Base-by-base conservation (phyloP, 2,888 invertebrate genomes). In the Morpho deidamia region DNA sequence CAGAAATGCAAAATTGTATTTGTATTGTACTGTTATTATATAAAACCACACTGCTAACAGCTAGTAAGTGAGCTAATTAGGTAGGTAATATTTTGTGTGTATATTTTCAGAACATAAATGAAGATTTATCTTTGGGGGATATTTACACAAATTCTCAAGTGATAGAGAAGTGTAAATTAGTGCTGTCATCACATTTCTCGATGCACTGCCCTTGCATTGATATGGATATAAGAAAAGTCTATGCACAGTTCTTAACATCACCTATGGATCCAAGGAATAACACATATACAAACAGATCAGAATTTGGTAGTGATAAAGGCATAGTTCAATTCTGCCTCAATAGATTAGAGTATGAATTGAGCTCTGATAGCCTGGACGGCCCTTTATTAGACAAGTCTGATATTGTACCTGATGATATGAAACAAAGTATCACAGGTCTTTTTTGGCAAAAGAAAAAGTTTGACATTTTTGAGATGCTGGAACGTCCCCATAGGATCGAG, bases 51-150 rank as follows among this genome's bases (percentile, higher is more conserved):
- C n/a, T n/a, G 5, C 23, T 23, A 23, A 5, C 1, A 2, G 3
- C 23, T 23, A 23, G 1, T 23, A 1, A 23, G 5, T 23, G 5
- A 23, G 1, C 23, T 23, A 5, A 23, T 23, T 33, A 33, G 12
- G 7, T 39, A 39, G 34, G 10, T 11, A 14, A 43, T 8, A 51
- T 39, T n/a, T 45, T 44, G 23, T 23, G 23, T 23, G 3, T 52
- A 32, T 33, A 33, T 51, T 87, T 86, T 44, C 81, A 90, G 88
- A 89, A 90, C 81, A 81, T 80, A 3, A 85, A 88, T 68, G 77
- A 82, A 39, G 81, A 88, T 62, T 66, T 67, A 35, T 70, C 70
- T 55, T 67, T 71, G 9, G 76, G 70, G 40, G n/a, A n/a, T n/a
- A n/a, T n/a, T n/a, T 72, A 78, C 57, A 64, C 78, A 41, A 64